Conservation (phyloP, 2,113 vertebrate species). For the Pardalotus punctatus region DNA sequence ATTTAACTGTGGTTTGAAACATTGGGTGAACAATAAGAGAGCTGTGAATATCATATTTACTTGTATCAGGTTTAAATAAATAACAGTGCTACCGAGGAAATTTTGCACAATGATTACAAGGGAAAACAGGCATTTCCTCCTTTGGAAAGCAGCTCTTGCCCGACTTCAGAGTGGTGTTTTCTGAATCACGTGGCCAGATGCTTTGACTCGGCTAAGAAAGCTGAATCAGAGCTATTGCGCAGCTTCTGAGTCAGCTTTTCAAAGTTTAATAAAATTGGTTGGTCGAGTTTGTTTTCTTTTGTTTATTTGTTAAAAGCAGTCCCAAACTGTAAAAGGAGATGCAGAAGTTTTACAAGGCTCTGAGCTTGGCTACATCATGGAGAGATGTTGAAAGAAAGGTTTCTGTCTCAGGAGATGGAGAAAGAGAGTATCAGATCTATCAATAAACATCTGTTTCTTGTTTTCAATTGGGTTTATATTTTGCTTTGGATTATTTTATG, state of each 20-base stretch:
- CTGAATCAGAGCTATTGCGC: constrained; percentile 31
- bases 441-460: background rate
- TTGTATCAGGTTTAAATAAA: background rate
- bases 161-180: background rate
- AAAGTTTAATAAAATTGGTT: background rate
- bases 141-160: constrained; percentile 17
- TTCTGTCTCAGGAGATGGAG: background rate
- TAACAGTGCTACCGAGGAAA: background rate
- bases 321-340: background rate
- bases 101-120: background rate
- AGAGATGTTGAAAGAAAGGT: background rate
- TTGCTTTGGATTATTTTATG: background rate
- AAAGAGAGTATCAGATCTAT: background rate
- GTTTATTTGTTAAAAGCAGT: background rate
- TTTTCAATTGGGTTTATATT: background rate
- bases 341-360: background rate
- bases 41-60: background rate
- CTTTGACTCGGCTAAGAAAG: constrained; percentile 40
- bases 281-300: background rate
- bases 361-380: background rate
- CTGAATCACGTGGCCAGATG: constrained; percentile 14
- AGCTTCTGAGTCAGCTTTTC: constrained; percentile 54
- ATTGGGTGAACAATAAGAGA: background rate
- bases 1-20: background rate
- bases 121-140: constrained; percentile 35